phyloP scores from a whole-genome alignment of 1,140 invertebrate species.

The Drosophila kanapiae region DNA sequence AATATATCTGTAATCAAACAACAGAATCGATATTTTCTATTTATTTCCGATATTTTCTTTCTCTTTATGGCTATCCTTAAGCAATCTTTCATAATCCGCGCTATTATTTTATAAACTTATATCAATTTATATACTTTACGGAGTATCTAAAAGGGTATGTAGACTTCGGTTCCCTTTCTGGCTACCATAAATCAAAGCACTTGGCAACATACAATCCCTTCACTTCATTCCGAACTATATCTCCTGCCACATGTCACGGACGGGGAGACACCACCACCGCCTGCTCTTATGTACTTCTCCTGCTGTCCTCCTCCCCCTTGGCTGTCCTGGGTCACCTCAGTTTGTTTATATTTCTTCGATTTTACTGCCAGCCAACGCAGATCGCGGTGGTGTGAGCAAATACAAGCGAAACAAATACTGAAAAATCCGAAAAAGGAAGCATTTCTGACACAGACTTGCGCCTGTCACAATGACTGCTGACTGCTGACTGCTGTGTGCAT shows the following conservation, averaged over 20 bases:
- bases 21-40: too few relatives aligned
- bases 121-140: too few relatives aligned
- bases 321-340: constrained; percentile 43
- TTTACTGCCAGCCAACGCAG: constrained; percentile 72
- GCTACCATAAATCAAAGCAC: constrained; percentile 66
- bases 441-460: constrained; percentile 74
- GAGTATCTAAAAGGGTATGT: not conserved
- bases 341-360: constrained; percentile 81
- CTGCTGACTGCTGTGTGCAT: constrained; percentile 4
- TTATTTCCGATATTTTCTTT: too few relatives aligned
- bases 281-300: not conserved
- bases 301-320: not conserved
- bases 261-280: too few relatives aligned
- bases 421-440: constrained; percentile 29
- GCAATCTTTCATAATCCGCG: too few relatives aligned
- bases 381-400: constrained; percentile 44
- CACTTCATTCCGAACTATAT: constrained; percentile 50
- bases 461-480: constrained; percentile 61
- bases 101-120: too few relatives aligned
- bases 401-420: constrained; percentile 17
- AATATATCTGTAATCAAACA: too few relatives aligned
- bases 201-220: constrained; percentile 47
- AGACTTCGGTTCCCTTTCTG: not conserved
- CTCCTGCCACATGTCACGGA: constrained; percentile 64
- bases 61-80: too few relatives aligned